Evolutionary conservation across 2,113 vertebrate species (phyloP).

Genomic region (Stictonetta naevosa): DNA sequence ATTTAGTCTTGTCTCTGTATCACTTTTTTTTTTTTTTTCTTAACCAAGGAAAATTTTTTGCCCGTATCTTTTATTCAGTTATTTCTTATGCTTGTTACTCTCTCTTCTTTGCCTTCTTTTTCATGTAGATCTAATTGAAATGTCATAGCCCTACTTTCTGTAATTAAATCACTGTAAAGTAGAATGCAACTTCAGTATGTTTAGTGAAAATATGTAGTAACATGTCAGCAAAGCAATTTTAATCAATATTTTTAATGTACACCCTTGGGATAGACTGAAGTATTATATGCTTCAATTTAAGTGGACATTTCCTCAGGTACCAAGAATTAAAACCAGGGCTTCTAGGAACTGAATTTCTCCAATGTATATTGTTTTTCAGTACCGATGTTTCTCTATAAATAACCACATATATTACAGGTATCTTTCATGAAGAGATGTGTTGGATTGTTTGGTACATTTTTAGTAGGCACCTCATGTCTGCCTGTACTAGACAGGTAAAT

Average conservation of each 20-base stretch:
- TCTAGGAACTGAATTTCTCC: neutral
- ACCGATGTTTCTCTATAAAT: neutral
- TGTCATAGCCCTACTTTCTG: neutral
- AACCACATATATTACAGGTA: neutral
- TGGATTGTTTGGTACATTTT: neutral
- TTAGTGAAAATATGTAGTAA: constrained; percentile 6
- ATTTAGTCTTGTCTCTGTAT: neutral
- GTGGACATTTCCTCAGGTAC: neutral
- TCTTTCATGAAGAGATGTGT: neutral
- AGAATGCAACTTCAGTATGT: neutral
- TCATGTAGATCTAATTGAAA: constrained; percentile 26
- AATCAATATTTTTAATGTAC: constrained; percentile 1
- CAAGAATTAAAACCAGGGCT: neutral
- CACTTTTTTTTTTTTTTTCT: neutral
- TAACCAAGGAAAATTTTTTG: neutral
- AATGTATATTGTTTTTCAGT: neutral
- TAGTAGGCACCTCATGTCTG: neutral
- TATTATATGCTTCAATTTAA: neutral
- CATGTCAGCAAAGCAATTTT: neutral
- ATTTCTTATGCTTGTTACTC: neutral
- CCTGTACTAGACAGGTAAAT: neutral
- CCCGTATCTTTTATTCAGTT: neutral
- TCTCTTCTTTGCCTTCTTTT: neutral
- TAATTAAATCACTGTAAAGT: constrained; percentile 7
- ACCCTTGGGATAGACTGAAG: neutral